Evolutionary conservation across 1,140 invertebrate genomes (phyloP).

Genomic region (Spodoptera frugiperda): DNA sequence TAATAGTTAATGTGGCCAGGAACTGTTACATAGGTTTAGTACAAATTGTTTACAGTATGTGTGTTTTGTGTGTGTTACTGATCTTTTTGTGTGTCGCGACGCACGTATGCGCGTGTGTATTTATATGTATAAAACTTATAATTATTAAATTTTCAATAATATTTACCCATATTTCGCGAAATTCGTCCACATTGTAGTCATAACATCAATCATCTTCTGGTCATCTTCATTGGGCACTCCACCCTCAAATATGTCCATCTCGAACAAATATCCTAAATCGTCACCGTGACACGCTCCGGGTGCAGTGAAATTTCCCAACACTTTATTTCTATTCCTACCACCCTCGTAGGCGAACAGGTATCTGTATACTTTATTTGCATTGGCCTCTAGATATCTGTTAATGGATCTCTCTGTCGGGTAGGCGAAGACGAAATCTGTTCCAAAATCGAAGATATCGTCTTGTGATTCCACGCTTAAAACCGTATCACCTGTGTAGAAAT

Average conservation of each 20-base stretch:
- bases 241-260: neutral
- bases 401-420: slow-evolving; percentile 15
- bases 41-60: too few species aligned
- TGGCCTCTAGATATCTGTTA: slow-evolving; percentile 1
- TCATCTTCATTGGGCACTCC: neutral
- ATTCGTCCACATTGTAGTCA: slow-evolving; percentile 33
- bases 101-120: too few species aligned
- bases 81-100: accelerated
- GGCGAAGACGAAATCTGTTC: neutral
- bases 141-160: too few species aligned
- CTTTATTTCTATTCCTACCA: neutral
- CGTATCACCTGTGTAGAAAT: slow-evolving; percentile 1
- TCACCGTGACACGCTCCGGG: neutral
- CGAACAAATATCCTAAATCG: slow-evolving; percentile 9
- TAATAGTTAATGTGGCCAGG: too few species aligned
- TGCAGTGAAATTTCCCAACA: neutral
- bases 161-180: slow-evolving; percentile 34
- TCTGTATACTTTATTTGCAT: neutral
- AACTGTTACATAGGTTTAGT: too few species aligned
- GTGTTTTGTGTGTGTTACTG: too few species aligned
- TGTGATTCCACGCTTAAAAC: neutral
- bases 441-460: neutral
- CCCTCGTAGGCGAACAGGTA: slow-evolving; percentile 29
- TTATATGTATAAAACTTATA: too few species aligned
- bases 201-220: slow-evolving; percentile 13